Evolutionary conservation across 1,140 invertebrate genomes (phyloP).

Genomic region (Microplitis demolitor): DNA sequence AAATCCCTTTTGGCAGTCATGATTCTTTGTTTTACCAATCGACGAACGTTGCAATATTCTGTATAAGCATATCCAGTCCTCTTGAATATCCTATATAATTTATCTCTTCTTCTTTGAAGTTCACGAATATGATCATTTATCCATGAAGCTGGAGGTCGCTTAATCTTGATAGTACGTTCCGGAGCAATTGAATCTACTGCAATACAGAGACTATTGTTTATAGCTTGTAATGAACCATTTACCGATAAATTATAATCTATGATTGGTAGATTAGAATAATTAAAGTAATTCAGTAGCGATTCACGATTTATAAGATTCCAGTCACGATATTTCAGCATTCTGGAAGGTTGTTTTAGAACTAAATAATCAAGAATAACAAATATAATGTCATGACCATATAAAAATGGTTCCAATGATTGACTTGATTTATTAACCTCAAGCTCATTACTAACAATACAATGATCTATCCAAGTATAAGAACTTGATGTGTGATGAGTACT

Average conservation of each 20-base stretch:
- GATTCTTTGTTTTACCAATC: not conserved
- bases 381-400: constrained; percentile 20
- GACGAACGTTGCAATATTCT: not conserved
- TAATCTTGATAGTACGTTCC: not conserved
- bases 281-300: too few species aligned
- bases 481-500: constrained; percentile 11
- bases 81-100: not conserved
- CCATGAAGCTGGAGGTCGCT: not conserved
- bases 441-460: not conserved
- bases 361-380: not conserved
- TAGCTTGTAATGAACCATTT: too few species aligned
- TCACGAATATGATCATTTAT: not conserved
- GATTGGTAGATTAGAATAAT: too few species aligned
- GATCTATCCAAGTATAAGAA: constrained; percentile 12
- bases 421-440: not conserved
- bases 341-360: not conserved
- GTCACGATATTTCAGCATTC: too few species aligned
- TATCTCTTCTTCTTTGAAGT: not conserved
- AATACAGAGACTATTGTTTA: too few species aligned
- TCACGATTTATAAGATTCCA: too few species aligned
- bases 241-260: too few species aligned
- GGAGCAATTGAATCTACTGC: not conserved
- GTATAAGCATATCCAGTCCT: not conserved
- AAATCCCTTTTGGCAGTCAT: not conserved
- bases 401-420: constrained; percentile 1